Base-by-base conservation (phyloP, 2,888 invertebrate genomes). In the Cybosia mesomella region DNA sequence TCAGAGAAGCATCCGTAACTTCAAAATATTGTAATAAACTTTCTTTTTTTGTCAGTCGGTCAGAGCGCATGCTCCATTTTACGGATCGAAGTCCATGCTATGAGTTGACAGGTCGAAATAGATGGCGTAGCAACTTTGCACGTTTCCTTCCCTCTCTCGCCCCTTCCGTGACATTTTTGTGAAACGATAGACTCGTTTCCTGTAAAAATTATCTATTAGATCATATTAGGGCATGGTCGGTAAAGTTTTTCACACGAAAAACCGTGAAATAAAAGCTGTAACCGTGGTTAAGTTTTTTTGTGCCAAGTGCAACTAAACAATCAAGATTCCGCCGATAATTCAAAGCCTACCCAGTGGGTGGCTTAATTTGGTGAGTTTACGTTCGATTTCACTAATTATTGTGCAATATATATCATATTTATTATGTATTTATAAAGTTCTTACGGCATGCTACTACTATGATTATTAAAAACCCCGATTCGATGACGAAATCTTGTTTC, bases 271-370 rank as follows among this genome's bases (percentile, higher is more conserved):
- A 89, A 93, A 91, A 89, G 91, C 88, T 89, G 77, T 87, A 88
- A 89, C 89, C 90, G 94, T 91, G 89, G 90, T 92, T 90, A 87
- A 89, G 90, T 94, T 95, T 95, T 94, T 92, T 91, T 89, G 93
- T 93, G 93, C 93, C 92, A 92, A 94, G 95, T 95, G 95, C 93
- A 89, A 93, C 87, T 95, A 97, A 96, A 95, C 96, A 95, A 96
- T 95, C 97, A 97, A 96, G 96, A 97, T 97, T 97, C 97, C 97
- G 97, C 96, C 97, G 95, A 96, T 96, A 97, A 96, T 95, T 95
- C 95, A 95, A 96, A 96, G 96, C 96, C 97, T 96, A 96, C 97
- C 97, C 97, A 96, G 96, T 96, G 97, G 97, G 97, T 97, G 97
- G 97, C 97, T 96, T 95, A 96, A 94, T 95, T 95, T 96, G 96